Conservation (phyloP, 2,888 invertebrate genomes). For the Conops quadrifasciatus region DNA sequence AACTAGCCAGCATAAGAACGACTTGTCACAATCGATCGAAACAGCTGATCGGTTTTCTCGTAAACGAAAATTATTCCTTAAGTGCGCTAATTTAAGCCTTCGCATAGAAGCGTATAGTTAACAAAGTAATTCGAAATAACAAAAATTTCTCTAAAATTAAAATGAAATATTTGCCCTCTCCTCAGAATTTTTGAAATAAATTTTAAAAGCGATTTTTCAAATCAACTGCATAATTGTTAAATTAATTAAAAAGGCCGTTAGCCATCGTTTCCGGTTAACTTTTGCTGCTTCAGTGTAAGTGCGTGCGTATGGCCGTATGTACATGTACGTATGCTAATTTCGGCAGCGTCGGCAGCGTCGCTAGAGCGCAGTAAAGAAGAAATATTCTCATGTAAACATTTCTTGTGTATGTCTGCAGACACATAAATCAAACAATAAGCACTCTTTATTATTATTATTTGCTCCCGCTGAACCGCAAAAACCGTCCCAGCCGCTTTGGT, state of each 20-base stretch:
- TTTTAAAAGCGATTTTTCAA: not conserved
- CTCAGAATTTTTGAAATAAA: conserved; percentile 14
- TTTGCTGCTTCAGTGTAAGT: not conserved
- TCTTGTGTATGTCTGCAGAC: conserved; percentile 58
- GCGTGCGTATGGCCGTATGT: not conserved
- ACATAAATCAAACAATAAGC: conserved; percentile 66
- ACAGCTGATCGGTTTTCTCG: too few relatives aligned
- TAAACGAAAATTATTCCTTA: too few relatives aligned
- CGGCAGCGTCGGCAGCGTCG: conserved; percentile 43
- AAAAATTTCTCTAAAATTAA: conserved; percentile 23
- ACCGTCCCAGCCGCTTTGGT: conserved; percentile 7
- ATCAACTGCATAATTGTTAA: conserved; percentile 6
- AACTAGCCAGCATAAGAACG: too few relatives aligned
- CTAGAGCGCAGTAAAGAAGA: conserved; percentile 27
- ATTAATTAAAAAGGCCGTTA: not conserved
- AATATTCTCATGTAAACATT: conserved; percentile 42
- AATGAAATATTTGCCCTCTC: not conserved
- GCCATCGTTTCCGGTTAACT: not conserved
- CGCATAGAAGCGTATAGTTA: too few relatives aligned
- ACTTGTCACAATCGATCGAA: too few relatives aligned
- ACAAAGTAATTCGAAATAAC: conserved; percentile 28
- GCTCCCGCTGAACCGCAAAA: conserved; percentile 52
- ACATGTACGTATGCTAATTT: not conserved
- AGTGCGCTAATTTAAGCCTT: too few relatives aligned
- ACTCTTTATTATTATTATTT: conserved; percentile 65